Evolutionary conservation across 92 coral and sea anemone genomes (phyloP), one percentile per base, ranked within the genome.

Genomic region (Phenganax stokvisi): DNA sequence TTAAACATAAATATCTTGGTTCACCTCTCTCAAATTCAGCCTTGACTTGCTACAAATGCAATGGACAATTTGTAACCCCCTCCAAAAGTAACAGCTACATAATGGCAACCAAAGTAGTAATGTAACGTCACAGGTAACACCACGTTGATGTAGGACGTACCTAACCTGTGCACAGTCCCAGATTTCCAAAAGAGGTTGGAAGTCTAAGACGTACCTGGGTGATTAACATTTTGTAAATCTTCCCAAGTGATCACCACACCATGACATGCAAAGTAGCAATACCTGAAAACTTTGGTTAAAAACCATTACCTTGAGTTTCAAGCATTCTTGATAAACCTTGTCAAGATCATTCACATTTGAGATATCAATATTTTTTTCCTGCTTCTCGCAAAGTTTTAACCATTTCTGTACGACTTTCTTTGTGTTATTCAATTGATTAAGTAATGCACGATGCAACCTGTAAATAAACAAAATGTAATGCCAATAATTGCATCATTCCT

Each of bases 361-460:
- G 28, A 79, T 51, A 64, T 62, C 61, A 16, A 79, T 69, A 64
- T 79, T 79, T 54, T 61, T 62, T 15, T 79, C 83, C 29, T 79
- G 63, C 60, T 79, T 79, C 56, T 79, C 83, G 29, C 83, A 79
- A 31, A 47, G 74, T 47, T 62, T 79, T 51, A 79, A 65, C 83
- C 83, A 79, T 51, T 79, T 79, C 29, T 67, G 28, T 4, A 79
- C 83, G 12, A 54, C 62, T 51, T 79, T 79, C 56, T 65, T 57
- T 31, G 83, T 79, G 51, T 74, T 60, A 54, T 51, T 56, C 16
- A 30, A 65, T 53, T 79, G 83, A 12, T 15, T 64, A 44, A 79
- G 16, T 52, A 79, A 28, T 30, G 83, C 83, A 79, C 73, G 83
- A 31, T 79, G 74, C 31, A 79, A 63, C 51, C 83, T 79, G 66